A percentile compares a stretch with the other conserved stretches of the same genome.
Evolutionary conservation across 2,888 invertebrate genomes (phyloP).

Genomic region (Mycalesis mineus): DNA sequence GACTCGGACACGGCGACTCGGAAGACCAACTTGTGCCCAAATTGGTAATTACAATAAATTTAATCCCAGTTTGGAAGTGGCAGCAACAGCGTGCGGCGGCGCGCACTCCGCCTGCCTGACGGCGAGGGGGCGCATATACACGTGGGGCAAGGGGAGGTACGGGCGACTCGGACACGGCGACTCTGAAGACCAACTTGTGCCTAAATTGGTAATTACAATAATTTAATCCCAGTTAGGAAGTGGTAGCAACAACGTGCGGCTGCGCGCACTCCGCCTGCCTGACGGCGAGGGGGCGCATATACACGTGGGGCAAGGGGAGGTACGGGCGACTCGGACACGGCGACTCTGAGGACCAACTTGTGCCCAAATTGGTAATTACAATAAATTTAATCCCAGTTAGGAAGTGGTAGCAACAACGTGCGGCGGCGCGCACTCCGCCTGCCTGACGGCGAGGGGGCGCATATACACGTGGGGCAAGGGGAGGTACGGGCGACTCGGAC

Average conservation of each 20-base stretch:
- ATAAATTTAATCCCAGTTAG: too few relatives aligned
- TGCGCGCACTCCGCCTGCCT: constrained; percentile 97
- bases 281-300: too few relatives aligned
- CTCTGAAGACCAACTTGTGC: constrained; percentile 94
- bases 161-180: constrained; percentile 96
- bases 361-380: too few relatives aligned
- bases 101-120: constrained; percentile 97
- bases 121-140: constrained; percentile 90
- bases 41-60: constrained; percentile 72
- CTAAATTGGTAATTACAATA: constrained; percentile 83
- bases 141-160: constrained; percentile 98
- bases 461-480: too few relatives aligned
- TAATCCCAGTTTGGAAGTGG: constrained; percentile 83
- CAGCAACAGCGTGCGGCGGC: constrained; percentile 95
- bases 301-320: too few relatives aligned
- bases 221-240: too few relatives aligned
- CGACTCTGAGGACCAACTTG: too few relatives aligned
- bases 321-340: too few relatives aligned
- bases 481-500: too few relatives aligned
- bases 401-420: constrained; percentile 94
- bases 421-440: constrained; percentile 97
- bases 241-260: constrained; percentile 94
- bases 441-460: constrained; percentile 92
- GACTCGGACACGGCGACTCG: constrained; percentile 95
- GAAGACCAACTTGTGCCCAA: constrained; percentile 96